Base-by-base conservation (phyloP, 2,113 vertebrate species). In the Diadophis punctatus region DNA sequence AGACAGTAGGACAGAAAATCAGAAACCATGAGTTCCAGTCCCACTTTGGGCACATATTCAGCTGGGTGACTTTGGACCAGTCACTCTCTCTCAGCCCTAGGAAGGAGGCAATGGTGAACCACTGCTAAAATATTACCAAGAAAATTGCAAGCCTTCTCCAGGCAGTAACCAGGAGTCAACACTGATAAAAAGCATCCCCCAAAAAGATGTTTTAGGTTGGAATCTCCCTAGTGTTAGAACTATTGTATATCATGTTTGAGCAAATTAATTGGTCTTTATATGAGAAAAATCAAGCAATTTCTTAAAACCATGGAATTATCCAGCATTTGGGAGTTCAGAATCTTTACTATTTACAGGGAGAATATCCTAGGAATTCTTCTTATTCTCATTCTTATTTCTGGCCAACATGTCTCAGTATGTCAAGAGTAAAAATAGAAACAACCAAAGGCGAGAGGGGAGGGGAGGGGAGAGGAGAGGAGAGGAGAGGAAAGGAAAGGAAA, bases 371-470 rank as follows among this genome's bases (percentile, higher is more conserved):
- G 92, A 92, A 25, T 3, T 0, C 0, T 0, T 34, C 23, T 9
- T 20, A n/a, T n/a, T n/a, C n/a, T n/a, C 51, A 55, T 56, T 58
- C 51, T 86, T 87, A 0, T 1, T 89, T 49, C 63, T 2, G 0
- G 43, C 5, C 60, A 0, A 0, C 1, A 27, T 34, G 30, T 68
- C 0, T 20, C 27, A 87, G 9, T 8, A 51, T 0, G 2, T 0
- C 4, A 6, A 58, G 27, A 1, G 7, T 74, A 49, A 90, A 74
- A 87, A 30, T 51, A 49, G 60, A n/a, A 90, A 4, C 48, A 1
- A 8, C 27, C 86, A 58, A 87, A 92, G 34, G n/a, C 12, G 51
- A 16, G 12, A 52, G 48, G 7, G 48, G 48, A 48, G 48, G 48
- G 48, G 0, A 52, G 16, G 52, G 43, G 43, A 43, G 43, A 1